phyloP scores from a whole-genome alignment of 2,113 vertebrate species.

The Peucedramus taeniatus region DNA sequence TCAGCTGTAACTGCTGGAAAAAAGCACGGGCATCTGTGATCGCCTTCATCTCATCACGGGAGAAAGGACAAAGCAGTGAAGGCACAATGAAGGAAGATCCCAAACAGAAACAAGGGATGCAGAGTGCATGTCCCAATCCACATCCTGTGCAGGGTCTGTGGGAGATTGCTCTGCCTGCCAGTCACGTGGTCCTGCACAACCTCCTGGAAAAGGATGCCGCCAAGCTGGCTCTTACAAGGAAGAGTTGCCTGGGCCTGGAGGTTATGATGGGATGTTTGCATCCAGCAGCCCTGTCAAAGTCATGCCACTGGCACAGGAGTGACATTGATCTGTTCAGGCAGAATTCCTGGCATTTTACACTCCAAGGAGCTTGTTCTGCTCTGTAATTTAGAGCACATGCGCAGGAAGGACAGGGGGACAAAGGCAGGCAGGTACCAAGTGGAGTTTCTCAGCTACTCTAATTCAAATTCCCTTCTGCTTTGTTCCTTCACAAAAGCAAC shows the following conservation, averaged over 20 bases:
- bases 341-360: not conserved
- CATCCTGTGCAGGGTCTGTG: not conserved
- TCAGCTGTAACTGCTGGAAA: not conserved
- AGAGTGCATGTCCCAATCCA: not conserved
- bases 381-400: not conserved
- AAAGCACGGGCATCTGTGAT: not conserved
- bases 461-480: slow-evolving; percentile 22
- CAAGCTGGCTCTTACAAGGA: not conserved
- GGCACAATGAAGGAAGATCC: not conserved
- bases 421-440: not conserved
- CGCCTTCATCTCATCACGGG: not conserved
- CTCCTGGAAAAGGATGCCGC: not conserved
- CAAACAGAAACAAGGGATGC: not conserved
- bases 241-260: not conserved
- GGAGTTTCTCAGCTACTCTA: not conserved
- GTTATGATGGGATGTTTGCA: not conserved
- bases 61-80: not conserved
- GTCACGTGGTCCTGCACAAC: not conserved
- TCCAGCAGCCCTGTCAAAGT: not conserved
- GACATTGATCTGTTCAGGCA: not conserved
- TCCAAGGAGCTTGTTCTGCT: not conserved
- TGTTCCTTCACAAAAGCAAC: slow-evolving; percentile 43
- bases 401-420: not conserved
- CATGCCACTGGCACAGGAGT: not conserved
- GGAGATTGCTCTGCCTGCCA: not conserved